These are phyloP conservation scores for Drosophila buzzatii DNA, from an alignment of 2,888 invertebrate genomes.

Conservation along the genomic window DNA sequence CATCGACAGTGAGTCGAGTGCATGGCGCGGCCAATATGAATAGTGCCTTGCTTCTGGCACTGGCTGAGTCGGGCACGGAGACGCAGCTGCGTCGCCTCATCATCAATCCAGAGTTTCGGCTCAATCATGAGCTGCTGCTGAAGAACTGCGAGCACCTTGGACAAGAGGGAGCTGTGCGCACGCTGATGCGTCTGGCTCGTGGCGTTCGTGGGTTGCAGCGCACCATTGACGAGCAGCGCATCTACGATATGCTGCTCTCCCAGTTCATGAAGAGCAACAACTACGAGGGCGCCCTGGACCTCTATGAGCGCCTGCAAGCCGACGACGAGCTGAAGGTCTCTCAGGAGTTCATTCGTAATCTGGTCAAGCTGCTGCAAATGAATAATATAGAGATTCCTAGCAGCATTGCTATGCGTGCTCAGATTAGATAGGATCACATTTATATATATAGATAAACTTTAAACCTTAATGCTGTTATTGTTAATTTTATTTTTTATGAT, in stretches of 20 bases:
- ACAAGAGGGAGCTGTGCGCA: constrained; percentile 76
- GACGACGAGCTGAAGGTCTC: constrained; percentile 82
- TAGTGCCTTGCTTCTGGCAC: constrained; percentile 84
- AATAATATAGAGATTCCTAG: constrained; percentile 84
- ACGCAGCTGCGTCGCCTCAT: constrained; percentile 85
- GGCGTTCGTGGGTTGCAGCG: constrained; percentile 81
- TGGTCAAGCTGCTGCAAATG: constrained; percentile 82
- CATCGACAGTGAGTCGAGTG: constrained; percentile 82
- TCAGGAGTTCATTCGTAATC: constrained; percentile 77
- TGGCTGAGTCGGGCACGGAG: constrained; percentile 86
- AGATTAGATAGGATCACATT: constrained; percentile 62
- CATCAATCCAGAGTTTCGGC: constrained; percentile 86
- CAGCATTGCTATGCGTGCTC: constrained; percentile 82
- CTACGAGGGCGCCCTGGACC: constrained; percentile 75
- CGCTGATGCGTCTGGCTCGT: constrained; percentile 81
- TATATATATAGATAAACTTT: background rate
- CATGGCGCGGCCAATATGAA: constrained; percentile 85
- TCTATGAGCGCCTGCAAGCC: constrained; percentile 82
- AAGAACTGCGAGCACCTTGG: constrained; percentile 86
- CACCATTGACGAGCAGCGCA: constrained; percentile 81
- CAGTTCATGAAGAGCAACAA: constrained; percentile 81
- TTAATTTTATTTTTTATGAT: background rate
- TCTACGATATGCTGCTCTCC: constrained; percentile 82
- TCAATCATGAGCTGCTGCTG: constrained; percentile 86
- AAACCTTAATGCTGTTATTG: constrained; percentile 14